A percentile compares a stretch with the other conserved stretches of the same genome.
Conservation (phyloP, 1,140 invertebrate species). For the Geopemphigus sp. region DNA sequence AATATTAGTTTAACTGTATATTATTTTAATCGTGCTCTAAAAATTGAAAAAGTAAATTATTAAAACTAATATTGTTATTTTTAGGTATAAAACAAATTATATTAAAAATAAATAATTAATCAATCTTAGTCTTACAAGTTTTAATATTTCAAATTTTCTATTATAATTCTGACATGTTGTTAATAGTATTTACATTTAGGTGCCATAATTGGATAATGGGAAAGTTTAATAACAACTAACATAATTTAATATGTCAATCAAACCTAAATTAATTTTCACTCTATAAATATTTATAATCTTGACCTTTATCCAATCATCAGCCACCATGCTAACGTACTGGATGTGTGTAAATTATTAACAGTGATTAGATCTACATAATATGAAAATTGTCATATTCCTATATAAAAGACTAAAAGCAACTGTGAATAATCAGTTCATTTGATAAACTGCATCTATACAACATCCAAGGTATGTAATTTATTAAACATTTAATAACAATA, state of each 20-base stretch:
- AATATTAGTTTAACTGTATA: too few relatives aligned
- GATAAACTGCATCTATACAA: neutral
- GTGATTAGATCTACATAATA: neutral
- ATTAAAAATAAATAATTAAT: neutral
- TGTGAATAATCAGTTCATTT: neutral
- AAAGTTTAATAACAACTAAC: constrained; percentile 6
- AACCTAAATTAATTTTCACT: constrained; percentile 25
- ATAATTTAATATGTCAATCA: constrained; percentile 21
- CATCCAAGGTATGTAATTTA: constrained; percentile 1
- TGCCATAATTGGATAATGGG: constrained; percentile 27
- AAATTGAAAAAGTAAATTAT: too few relatives aligned
- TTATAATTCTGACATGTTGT: constrained; percentile 1
- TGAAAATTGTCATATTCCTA: neutral
- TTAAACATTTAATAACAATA: neutral
- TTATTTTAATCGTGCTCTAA: too few relatives aligned
- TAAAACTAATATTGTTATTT: neutral
- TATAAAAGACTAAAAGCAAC: neutral
- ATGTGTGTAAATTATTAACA: constrained; percentile 30
- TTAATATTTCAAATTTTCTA: neutral
- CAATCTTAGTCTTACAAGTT: neutral
- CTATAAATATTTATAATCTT: constrained; percentile 34
- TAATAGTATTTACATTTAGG: constrained; percentile 29
- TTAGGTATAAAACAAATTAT: neutral
- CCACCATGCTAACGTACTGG: constrained; percentile 6
- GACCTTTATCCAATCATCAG: neutral